Percentiles rank a stretch among this genome's conserved stretches.
phyloP scores from a whole-genome alignment of 2,888 invertebrate genomes.

The Cantharis rufa region DNA sequence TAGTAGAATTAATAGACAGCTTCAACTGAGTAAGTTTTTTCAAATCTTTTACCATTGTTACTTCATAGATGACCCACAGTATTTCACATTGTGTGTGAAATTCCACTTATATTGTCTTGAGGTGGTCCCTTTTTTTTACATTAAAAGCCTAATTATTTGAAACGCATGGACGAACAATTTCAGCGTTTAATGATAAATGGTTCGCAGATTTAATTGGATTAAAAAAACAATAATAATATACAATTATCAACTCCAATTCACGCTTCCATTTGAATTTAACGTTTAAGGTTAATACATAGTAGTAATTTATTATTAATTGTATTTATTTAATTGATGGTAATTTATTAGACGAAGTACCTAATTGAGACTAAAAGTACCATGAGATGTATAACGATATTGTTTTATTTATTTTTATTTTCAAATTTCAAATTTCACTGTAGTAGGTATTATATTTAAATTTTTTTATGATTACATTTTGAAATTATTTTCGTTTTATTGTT shows the following conservation, averaged over 20 bases:
- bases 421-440: neutral
- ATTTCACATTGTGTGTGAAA: neutral
- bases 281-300: neutral
- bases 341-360: neutral
- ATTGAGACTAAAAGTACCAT: neutral
- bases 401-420: neutral
- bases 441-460: neutral
- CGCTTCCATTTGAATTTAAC: neutral
- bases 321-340: neutral
- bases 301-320: neutral
- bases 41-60: neutral
- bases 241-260: neutral
- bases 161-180: neutral
- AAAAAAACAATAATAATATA: neutral
- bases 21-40: neutral
- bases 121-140: neutral
- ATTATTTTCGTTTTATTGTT: neutral
- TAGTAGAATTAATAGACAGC: neutral
- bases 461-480: neutral
- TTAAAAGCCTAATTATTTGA: neutral
- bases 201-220: neutral
- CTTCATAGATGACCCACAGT: neutral
- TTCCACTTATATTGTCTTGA: neutral
- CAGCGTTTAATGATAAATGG: neutral
- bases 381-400: too few species aligned